phyloP scores from a whole-genome alignment of 2,113 vertebrate genomes.

The Takifugu bimaculatus region DNA sequence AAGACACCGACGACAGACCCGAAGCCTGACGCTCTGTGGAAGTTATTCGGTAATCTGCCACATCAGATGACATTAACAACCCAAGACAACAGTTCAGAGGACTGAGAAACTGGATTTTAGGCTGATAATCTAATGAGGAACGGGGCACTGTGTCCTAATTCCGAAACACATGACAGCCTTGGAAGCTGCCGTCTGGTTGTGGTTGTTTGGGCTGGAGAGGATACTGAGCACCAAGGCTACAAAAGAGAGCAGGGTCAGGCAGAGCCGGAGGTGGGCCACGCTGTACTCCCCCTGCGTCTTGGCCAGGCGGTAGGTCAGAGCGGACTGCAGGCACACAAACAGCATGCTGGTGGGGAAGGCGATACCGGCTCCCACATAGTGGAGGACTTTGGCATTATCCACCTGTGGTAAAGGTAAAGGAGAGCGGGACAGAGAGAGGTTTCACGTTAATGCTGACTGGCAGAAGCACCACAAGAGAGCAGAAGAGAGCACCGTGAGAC shows the following conservation, averaged over 20 bases:
- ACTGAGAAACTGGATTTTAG: too few species aligned
- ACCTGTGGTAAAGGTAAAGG: constrained; percentile 67
- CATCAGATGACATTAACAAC: too few species aligned
- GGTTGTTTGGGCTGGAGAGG: constrained; percentile 58
- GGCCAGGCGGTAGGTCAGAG: constrained; percentile 86
- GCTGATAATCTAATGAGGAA: too few species aligned
- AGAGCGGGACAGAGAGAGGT: not conserved
- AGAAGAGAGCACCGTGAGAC: constrained; percentile 5
- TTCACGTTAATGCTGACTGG: not conserved
- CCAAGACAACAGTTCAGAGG: too few species aligned
- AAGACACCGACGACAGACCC: too few species aligned
- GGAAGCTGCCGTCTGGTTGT: constrained; percentile 30
- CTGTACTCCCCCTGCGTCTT: constrained; percentile 82
- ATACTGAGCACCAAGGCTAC: constrained; percentile 86
- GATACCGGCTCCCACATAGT: constrained; percentile 86
- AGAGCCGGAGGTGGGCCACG: constrained; percentile 80
- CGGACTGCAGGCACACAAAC: constrained; percentile 84
- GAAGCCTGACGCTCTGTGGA: too few species aligned
- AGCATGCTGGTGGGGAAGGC: constrained; percentile 89
- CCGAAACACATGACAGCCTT: constrained; percentile 4
- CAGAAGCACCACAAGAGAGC: not conserved
- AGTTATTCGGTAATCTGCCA: too few species aligned
- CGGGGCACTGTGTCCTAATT: not conserved
- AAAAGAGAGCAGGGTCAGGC: constrained; percentile 80
- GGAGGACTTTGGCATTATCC: constrained; percentile 85